Base-by-base conservation (phyloP, 2,888 invertebrate species). In the Cephus rjabovi region DNA sequence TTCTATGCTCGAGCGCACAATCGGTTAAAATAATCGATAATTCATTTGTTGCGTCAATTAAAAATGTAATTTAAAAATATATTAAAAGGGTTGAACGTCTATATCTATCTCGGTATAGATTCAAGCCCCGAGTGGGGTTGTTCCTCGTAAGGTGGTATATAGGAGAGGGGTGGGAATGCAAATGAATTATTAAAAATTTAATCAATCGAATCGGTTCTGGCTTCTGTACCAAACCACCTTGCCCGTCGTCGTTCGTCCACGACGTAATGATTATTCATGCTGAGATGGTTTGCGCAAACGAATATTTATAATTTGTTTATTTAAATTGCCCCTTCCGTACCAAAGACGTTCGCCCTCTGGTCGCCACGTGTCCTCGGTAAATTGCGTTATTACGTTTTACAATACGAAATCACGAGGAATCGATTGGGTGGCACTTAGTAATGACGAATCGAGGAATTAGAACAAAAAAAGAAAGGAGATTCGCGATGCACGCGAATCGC, bases 301-400 rank as follows among this genome's bases (percentile, higher is more conserved):
- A 91, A 90, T 91, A 91, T 91, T 91, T 90, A 91, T 90, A 89
- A 90, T 91, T 91, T 91, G 90, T 90, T 90, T 90, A 91, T 90
- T 91, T 91, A 90, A 90, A 91, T 90, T 89, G 87, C 88, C 83
- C 80, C 81, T 33, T n/a, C 73, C 23, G 73, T 30, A 3, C 69
- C 31, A 9, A 31, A 31, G 71, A 12, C 71, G 23, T 31, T 34
- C 71, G 33, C 71, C 15, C 56, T 9, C 83, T 81, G 85, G 83
- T 84, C 84, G 84, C 35, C 83, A 83, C 83, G 85, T 84, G 84
- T 85, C 86, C 84, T 86, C 86, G 81, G 86, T 85, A 88, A 88
- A 89, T 89, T 88, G 87, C 88, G 89, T 90, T 90, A 90, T 90
- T 89, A 90, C 89, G 88, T 90, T 89, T 89, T 23, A 56, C 56